These are phyloP conservation scores for Uloborus plumipes DNA, from an alignment of 2,888 invertebrate species.

Conservation along the genomic window DNA sequence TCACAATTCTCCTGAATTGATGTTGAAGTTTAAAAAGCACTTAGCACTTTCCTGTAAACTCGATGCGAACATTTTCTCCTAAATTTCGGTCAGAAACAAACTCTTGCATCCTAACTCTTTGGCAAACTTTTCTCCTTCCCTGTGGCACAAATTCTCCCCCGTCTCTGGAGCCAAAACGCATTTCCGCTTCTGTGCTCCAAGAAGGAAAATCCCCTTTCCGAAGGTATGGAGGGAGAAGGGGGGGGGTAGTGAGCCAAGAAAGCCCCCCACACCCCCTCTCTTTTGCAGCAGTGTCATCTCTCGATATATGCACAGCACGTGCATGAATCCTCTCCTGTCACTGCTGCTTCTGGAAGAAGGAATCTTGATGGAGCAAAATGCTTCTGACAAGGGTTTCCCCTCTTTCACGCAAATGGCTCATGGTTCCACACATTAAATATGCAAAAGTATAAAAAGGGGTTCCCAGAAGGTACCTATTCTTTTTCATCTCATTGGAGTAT, in stretches of 20 bases:
- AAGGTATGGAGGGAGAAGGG: background rate
- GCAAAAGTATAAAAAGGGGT: slow-evolving; percentile 21
- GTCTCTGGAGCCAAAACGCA: background rate
- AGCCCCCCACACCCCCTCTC: slow-evolving; percentile 30
- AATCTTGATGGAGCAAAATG: slow-evolving; percentile 31
- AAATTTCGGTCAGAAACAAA: background rate
- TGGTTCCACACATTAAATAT: slow-evolving; percentile 46
- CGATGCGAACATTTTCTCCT: too few species aligned
- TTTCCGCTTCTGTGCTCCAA: slow-evolving; percentile 1
- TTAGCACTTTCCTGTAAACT: too few species aligned
- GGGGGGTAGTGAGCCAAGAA: slow-evolving; percentile 51
- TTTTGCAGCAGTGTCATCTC: slow-evolving; percentile 20
- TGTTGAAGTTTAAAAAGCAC: too few species aligned
- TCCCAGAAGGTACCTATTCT: too few species aligned
- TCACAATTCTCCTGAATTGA: too few species aligned
- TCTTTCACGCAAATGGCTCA: slow-evolving; percentile 43
- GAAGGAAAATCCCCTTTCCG: background rate
- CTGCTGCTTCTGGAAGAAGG: slow-evolving; percentile 25
- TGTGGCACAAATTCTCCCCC: background rate
- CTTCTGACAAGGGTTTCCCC: slow-evolving; percentile 32
- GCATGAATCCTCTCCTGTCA: slow-evolving; percentile 36
- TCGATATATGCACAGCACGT: slow-evolving; percentile 48
- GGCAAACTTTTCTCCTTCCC: slow-evolving; percentile 1
- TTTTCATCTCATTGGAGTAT: too few species aligned
- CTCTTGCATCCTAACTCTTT: background rate